Base-by-base conservation (phyloP, 2,888 invertebrate species). In the Dryocosmus kuriphilus region DNA sequence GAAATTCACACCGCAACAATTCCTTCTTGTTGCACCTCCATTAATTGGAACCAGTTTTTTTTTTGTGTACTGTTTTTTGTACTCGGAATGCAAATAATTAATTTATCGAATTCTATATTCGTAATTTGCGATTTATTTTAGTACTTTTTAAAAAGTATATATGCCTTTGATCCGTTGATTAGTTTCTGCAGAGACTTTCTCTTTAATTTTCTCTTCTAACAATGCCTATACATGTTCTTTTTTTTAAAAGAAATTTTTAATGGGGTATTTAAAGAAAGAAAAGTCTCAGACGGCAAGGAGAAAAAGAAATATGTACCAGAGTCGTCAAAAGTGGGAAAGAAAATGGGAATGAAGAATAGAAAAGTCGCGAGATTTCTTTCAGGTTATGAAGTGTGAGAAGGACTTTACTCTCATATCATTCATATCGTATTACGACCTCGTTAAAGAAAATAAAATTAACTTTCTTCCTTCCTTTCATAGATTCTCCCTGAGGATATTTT, bases 361-460 rank as follows among this genome's bases (percentile, higher is more conserved):
- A 71, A n/a, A 30, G 51, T 71, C 51, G 9, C 19, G 30, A 71
- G 51, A 71, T 71, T 71, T 32, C 51, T 71, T 71, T 19, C 46
- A 71, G 51, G 46, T 71, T 30, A 51, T 71, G 30, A 51, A 30
- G 71, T 30, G 30, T n/a, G 51, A 71, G 46, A 51, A 71, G 51
- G 51, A 3, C 3, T 38, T 14, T 38, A 30, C 51, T 71, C 71
- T 71, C 7, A n/a, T 51, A 27, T 51, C 51, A 32, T 51, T 71
- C n/a, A 51, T 71, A 71, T 71, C 32, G 51, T 30, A 11, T 71
- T 51, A 51, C 71, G 51, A 51, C 71, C 71, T 71, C 51, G 51
- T 71, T 71, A 71, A 71, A 30, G 51, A 71, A 71, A n/a, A 71
- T 30, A 51, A 71, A 30, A 51, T 71, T 71, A 71, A 51, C 71